Base-by-base conservation (phyloP, 2,797 vertebrate species). In the Meda fulgida region DNA sequence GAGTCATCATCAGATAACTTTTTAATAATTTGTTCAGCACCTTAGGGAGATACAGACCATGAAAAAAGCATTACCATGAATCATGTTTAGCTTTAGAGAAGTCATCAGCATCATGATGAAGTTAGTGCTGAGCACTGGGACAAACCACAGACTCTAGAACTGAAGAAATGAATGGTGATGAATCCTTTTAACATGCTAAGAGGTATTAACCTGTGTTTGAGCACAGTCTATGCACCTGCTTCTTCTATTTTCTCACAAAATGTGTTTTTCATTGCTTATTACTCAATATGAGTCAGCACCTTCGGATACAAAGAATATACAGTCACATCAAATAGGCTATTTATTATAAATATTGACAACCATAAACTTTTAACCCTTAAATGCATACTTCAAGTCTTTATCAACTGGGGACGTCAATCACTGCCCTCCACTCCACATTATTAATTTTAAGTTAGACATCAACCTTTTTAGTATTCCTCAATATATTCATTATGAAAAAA, bases 11-110 rank as follows among this genome's bases (percentile, higher is more conserved):
- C 31, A 70, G 31, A 36, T 10, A 1, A 70, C 65, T 2, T 40
- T 38, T 81, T 70, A 29, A 70, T 71, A 1, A 81, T 81, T 81
- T 40, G 48, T 51, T 26, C 34, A 21, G 79, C 66, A 70, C 48
- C 46, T 29, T 11, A 19, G 53, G n/a, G n/a, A 31, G 18, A 80
- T 55, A 5, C 31, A 55, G 79, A 80, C 21, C 3, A 55, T 38
- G 13, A 53, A 81, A 80, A 1, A 71, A 55, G n/a, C 21, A 81
- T 26, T 40, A 55, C 11, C 10, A 71, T 70, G 16, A 81, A 69
- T 80, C 66, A 70, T 29, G 31, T 69, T 70, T 38, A 55, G 48
- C 16, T 70, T 26, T 55, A 29, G 65, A 55, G 48, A 80, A 70
- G 23, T 7, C 21, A 67, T 18, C 78, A 36, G 43, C 13, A 51